phyloP scores from a whole-genome alignment of 2,888 invertebrate genomes.

The Polymixis flavicincta region DNA sequence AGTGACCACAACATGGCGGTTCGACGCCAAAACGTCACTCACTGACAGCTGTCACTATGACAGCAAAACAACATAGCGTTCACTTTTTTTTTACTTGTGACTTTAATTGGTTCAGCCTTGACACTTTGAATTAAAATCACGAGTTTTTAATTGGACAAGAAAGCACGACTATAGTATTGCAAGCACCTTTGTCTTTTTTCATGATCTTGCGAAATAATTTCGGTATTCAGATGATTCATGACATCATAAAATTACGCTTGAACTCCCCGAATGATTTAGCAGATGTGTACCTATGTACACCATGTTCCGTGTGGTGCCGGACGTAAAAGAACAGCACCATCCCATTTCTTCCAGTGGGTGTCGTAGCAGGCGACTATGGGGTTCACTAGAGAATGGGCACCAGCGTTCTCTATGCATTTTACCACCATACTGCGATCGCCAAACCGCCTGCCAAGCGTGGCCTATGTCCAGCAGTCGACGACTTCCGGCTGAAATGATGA shows the following conservation, averaged over 20 bases:
- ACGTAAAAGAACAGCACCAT: no score
- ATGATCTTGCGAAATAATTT: background rate
- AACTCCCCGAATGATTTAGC: no score
- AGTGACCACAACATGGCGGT: slow-evolving; percentile 20
- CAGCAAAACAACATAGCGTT: background rate
- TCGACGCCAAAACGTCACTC: slow-evolving; percentile 35
- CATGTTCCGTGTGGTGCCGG: no score
- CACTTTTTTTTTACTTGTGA: background rate
- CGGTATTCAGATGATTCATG: background rate
- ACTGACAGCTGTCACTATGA: slow-evolving; percentile 41
- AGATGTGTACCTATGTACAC: no score
- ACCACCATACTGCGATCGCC: no score
- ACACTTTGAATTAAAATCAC: slow-evolving; percentile 26
- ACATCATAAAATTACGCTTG: background rate
- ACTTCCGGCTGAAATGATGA: no score
- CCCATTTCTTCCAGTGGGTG: no score
- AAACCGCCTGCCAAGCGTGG: no score
- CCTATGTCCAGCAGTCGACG: no score
- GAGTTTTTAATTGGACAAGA: slow-evolving; percentile 27
- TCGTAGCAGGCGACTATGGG: no score
- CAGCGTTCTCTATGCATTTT: no score
- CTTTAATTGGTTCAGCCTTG: slow-evolving; percentile 25
- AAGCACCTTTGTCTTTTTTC: background rate
- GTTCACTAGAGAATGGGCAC: no score
- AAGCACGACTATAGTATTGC: slow-evolving; percentile 15